A percentile compares a stretch with the other conserved stretches of the same genome.
These are phyloP conservation scores for Dione vanillae DNA, from an alignment of 2,888 invertebrate species.

Conservation along the genomic window DNA sequence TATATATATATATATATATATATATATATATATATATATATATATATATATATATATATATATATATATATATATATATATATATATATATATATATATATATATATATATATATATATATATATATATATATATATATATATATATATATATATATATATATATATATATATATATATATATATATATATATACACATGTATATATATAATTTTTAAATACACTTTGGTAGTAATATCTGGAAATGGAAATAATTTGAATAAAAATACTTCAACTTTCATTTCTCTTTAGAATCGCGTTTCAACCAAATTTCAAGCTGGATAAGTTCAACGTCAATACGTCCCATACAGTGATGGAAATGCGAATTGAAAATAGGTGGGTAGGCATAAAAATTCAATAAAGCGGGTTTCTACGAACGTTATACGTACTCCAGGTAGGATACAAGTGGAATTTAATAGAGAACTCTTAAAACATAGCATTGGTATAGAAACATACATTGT, in stretches of 20 bases:
- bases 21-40: too few relatives aligned
- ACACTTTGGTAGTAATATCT: background rate
- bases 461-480: conserved; percentile 14
- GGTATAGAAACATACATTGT: background rate
- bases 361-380: conserved; percentile 16
- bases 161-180: too few relatives aligned
- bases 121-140: too few relatives aligned
- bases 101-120: too few relatives aligned
- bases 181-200: too few relatives aligned
- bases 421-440: conserved; percentile 10
- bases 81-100: too few relatives aligned
- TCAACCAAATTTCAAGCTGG: background rate
- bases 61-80: too few relatives aligned
- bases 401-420: conserved; percentile 14
- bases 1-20: too few relatives aligned
- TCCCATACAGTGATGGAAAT: conserved; percentile 18
- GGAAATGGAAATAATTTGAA: background rate
- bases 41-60: too few relatives aligned
- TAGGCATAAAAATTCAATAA: conserved; percentile 34
- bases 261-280: background rate
- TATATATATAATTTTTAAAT: background rate
- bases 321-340: conserved; percentile 17
- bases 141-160: too few relatives aligned
- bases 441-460: conserved; percentile 30
- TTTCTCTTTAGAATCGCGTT: background rate